Percentiles rank a stretch among this genome's conserved stretches.
These are phyloP conservation scores for Sebastes trivittatus DNA, from an alignment of 2,797 vertebrate species.

Conservation along the genomic window DNA sequence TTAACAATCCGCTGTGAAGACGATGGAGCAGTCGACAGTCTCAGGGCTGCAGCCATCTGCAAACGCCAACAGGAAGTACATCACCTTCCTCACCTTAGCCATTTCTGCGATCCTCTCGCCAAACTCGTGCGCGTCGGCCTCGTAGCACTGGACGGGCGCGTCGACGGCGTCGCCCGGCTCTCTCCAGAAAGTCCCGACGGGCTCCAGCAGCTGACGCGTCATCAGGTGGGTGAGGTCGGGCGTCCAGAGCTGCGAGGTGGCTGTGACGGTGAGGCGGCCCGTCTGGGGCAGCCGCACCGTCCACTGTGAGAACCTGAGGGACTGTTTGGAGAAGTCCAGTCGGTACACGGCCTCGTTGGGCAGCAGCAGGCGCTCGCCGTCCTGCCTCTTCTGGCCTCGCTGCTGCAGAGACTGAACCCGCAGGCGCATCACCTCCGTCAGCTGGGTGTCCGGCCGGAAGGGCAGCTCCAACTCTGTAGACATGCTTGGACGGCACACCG, in stretches of 20 bases:
- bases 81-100: constrained; percentile 91
- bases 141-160: constrained; percentile 77
- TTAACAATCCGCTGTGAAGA: constrained; percentile 76
- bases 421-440: constrained; percentile 89
- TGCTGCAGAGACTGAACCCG: constrained; percentile 89
- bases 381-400: constrained; percentile 84
- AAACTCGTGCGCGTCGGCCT: constrained; percentile 90
- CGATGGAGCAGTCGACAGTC: constrained; percentile 84
- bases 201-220: constrained; percentile 93
- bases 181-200: constrained; percentile 89
- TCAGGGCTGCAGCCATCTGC: constrained; percentile 83
- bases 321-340: constrained; percentile 87
- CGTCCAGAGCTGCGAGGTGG: constrained; percentile 95
- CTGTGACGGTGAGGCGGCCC: constrained; percentile 85
- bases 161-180: constrained; percentile 34
- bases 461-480: constrained; percentile 75
- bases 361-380: constrained; percentile 88
- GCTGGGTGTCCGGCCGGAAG: constrained; percentile 81
- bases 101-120: constrained; percentile 91
- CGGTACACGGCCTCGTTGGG: constrained; percentile 87
- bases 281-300: constrained; percentile 75
- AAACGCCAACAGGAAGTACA: constrained; percentile 93
- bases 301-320: constrained; percentile 86
- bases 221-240: constrained; percentile 95
- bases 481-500: constrained; percentile 42